phyloP scores from a whole-genome alignment of 37 sponge, comb jelly and placozoan species.

The Petrosia ficiformis region DNA sequence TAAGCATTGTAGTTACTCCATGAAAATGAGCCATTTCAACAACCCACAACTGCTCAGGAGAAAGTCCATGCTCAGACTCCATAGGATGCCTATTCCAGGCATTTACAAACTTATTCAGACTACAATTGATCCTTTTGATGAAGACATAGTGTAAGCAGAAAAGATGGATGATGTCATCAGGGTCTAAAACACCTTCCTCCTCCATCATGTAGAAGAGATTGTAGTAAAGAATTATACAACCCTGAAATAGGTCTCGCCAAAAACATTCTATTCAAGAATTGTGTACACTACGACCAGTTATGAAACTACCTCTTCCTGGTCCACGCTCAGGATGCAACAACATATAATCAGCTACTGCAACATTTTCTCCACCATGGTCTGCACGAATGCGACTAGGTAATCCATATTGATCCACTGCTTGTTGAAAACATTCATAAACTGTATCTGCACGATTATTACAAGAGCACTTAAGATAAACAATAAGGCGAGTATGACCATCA shows the following conservation, averaged over 20 bases:
- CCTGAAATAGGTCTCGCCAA: slow-evolving; percentile 21
- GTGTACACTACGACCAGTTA: slow-evolving; percentile 57
- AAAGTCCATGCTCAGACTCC: neutral
- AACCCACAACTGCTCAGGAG: neutral
- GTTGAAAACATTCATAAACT: neutral
- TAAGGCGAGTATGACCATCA: neutral
- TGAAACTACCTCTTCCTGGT: slow-evolving; percentile 35
- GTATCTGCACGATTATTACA: neutral
- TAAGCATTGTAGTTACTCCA: too few species aligned
- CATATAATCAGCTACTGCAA: neutral
- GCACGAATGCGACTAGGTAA: neutral
- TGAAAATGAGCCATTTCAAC: too few species aligned
- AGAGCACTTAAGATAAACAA: neutral
- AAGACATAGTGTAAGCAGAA: slow-evolving; percentile 43
- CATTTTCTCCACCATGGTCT: neutral
- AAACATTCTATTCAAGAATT: slow-evolving; percentile 62
- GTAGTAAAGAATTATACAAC: neutral
- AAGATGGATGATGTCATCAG: slow-evolving; percentile 11
- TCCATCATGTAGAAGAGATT: neutral
- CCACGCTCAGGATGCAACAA: neutral
- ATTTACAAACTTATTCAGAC: neutral
- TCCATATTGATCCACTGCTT: neutral
- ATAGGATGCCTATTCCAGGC: neutral
- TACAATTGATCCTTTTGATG: slow-evolving; percentile 20
- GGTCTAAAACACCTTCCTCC: neutral